Percentiles rank a stretch among this genome's conserved stretches.
These are phyloP conservation scores for Bhutanitis thaidina DNA, from an alignment of 2,888 invertebrate genomes.

Conservation along the genomic window DNA sequence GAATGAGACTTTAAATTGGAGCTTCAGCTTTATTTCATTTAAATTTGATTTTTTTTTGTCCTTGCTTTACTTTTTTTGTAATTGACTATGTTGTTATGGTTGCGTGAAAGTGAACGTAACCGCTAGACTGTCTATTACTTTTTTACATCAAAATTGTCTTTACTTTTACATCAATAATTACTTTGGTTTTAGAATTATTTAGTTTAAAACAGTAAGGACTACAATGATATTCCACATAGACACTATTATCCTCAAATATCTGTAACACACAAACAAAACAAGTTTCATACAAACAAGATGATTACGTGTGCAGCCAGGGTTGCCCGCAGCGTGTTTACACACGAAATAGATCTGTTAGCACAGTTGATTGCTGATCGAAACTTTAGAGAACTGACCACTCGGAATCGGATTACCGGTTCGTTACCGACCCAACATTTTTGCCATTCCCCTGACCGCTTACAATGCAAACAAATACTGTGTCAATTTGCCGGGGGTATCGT, in stretches of 20 bases:
- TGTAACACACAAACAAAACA: conserved; percentile 21
- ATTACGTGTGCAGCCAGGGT: conserved; percentile 29
- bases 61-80: too few species aligned
- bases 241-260: conserved; percentile 15
- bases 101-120: too few species aligned
- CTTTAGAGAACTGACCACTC: conserved; percentile 68
- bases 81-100: too few species aligned
- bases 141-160: too few species aligned
- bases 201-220: too few species aligned
- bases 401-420: conserved; percentile 72
- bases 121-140: too few species aligned
- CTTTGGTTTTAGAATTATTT: too few species aligned
- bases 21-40: too few species aligned
- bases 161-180: too few species aligned
- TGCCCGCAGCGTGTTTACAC: conserved; percentile 50
- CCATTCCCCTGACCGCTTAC: conserved; percentile 64
- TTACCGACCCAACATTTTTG: conserved; percentile 62
- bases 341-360: conserved; percentile 68
- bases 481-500: conserved; percentile 35
- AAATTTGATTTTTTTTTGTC: too few species aligned
- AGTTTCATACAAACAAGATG: conserved; percentile 17
- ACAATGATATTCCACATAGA: too few species aligned
- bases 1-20: too few species aligned
- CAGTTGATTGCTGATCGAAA: conserved; percentile 73
- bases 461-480: conserved; percentile 54